Evolutionary conservation across 1,140 invertebrate genomes (phyloP).

Genomic region (Sminthurides bifidus): DNA sequence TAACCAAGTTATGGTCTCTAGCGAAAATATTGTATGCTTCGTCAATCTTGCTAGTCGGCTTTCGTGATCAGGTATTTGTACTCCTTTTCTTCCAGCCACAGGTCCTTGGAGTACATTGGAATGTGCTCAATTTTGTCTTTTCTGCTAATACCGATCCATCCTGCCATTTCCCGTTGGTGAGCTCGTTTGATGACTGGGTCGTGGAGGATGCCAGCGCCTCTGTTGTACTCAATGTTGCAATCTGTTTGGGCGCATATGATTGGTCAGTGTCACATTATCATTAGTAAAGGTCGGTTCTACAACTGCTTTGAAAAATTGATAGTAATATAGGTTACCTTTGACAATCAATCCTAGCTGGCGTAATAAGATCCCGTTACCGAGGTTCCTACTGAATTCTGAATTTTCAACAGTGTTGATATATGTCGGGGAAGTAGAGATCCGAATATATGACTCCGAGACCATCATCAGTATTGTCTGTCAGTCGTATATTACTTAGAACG

Average conservation of each 20-base stretch:
- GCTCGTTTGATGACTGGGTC: constrained; percentile 66
- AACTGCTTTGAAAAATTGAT: no score
- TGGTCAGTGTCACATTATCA: no score
- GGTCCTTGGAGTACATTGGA: constrained; percentile 38
- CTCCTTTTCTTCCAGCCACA: constrained; percentile 55
- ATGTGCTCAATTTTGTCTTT: constrained; percentile 40
- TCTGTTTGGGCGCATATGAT: no score
- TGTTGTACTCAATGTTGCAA: constrained; percentile 68
- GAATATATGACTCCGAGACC: constrained; percentile 79
- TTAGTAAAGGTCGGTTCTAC: no score
- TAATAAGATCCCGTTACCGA: constrained; percentile 74
- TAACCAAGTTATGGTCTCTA: constrained; percentile 34
- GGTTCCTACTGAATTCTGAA: constrained; percentile 75
- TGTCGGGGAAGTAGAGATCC: constrained; percentile 72
- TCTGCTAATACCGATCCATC: constrained; percentile 56
- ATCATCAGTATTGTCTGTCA: constrained; percentile 71
- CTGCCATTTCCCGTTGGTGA: constrained; percentile 79
- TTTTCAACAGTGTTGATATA: constrained; percentile 73
- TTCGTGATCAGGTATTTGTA: constrained; percentile 62
- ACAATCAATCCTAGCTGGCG: constrained; percentile 75
- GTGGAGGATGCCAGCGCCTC: constrained; percentile 77
- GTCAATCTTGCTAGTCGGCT: constrained; percentile 25
- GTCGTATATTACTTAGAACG: constrained; percentile 66
- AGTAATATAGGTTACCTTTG: constrained; percentile 42
- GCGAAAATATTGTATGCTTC: constrained; percentile 29